Conservation (phyloP, 2,888 invertebrate species). For the Andrena minutula region DNA sequence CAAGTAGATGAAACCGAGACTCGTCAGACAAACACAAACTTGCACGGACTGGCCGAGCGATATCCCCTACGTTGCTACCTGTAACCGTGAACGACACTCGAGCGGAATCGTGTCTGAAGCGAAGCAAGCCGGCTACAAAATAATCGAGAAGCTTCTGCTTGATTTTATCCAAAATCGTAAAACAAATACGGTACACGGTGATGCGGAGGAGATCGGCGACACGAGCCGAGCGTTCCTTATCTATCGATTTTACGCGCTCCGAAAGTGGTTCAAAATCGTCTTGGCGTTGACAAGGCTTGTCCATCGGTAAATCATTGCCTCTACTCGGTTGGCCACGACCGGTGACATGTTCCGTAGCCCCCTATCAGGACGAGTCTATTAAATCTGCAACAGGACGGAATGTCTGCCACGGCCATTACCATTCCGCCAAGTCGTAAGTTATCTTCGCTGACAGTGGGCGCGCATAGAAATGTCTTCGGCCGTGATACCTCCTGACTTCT, state of each 20-base stretch:
- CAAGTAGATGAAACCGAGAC: constrained; percentile 1
- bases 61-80: background rate
- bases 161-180: constrained; percentile 5
- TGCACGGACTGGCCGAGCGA: background rate
- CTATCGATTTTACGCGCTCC: constrained; percentile 30
- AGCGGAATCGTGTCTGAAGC: background rate
- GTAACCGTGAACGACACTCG: background rate
- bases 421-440: constrained; percentile 77
- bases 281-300: constrained; percentile 66
- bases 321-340: constrained; percentile 58
- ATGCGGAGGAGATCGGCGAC: background rate
- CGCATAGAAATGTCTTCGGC: constrained; percentile 76
- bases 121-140: background rate
- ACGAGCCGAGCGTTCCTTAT: constrained; percentile 19
- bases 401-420: constrained; percentile 74
- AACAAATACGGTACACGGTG: background rate
- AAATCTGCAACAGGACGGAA: constrained; percentile 77
- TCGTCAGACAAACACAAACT: background rate
- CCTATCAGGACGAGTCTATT: constrained; percentile 80
- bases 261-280: constrained; percentile 56
- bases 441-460: constrained; percentile 77
- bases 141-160: background rate
- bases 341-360: constrained; percentile 71
- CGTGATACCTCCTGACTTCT: constrained; percentile 64
- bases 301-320: constrained; percentile 70